Conservation (phyloP, 2,113 vertebrate genomes). For the Cinclus mexicanus region DNA sequence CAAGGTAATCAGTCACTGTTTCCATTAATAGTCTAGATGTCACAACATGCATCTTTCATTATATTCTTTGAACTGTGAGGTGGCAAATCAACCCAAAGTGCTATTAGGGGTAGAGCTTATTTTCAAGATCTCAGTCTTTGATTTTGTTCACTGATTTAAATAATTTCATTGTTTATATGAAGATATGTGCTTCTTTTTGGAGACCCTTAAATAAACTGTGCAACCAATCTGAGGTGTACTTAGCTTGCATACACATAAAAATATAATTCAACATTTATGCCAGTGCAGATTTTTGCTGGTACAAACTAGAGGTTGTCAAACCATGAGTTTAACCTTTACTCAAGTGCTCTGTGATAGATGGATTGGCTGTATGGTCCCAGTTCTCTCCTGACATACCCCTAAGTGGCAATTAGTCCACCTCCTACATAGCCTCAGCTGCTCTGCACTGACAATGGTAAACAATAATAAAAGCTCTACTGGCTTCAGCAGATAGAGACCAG, state of each 20-base stretch:
- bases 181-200: not conserved
- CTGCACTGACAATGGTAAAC: not conserved
- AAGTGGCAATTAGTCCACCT: slow-evolving; percentile 2
- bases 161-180: not conserved
- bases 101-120: not conserved
- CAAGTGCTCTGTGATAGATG: not conserved
- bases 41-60: not conserved
- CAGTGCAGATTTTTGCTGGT: not conserved
- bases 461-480: not conserved
- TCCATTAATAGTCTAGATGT: not conserved
- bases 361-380: not conserved
- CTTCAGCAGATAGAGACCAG: not conserved
- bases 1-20: not conserved
- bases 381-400: not conserved
- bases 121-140: not conserved
- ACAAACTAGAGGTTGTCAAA: not conserved
- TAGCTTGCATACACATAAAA: not conserved
- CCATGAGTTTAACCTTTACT: not conserved
- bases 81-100: not conserved
- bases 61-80: not conserved
- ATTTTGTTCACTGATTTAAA: not conserved
- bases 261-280: not conserved
- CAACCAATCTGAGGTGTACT: not conserved
- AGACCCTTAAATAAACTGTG: not conserved
- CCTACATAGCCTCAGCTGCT: not conserved